Conservation (phyloP, 1,140 invertebrate species). For the Sweltsa coloradensis region DNA sequence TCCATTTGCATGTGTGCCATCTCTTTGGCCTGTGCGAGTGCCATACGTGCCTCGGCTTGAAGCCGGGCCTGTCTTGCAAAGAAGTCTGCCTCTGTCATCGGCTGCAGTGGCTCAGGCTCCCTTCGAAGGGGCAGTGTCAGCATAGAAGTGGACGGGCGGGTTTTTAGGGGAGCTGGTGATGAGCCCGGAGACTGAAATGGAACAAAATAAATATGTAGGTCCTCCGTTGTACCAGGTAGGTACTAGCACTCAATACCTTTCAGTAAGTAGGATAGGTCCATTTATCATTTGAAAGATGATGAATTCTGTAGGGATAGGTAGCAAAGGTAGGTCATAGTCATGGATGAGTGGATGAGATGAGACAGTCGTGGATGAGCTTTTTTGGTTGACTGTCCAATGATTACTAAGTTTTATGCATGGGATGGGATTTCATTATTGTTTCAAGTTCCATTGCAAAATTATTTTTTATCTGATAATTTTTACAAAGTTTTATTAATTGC, state of each 20-base stretch:
- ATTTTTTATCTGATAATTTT: too few species aligned
- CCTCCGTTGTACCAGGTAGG: background rate
- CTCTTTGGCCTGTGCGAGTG: slow-evolving; percentile 79
- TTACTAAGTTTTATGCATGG: too few species aligned
- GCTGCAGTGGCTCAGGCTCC: slow-evolving; percentile 14
- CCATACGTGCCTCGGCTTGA: slow-evolving; percentile 80
- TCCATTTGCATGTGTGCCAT: slow-evolving; percentile 91
- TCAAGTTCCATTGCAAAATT: too few species aligned
- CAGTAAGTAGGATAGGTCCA: background rate
- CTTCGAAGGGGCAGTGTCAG: slow-evolving; percentile 8
- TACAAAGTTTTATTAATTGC: too few species aligned
- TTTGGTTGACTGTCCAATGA: too few species aligned
- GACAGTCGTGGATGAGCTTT: too few species aligned
- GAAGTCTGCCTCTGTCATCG: slow-evolving; percentile 54
- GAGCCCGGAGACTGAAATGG: slow-evolving; percentile 1
- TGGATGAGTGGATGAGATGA: too few species aligned
- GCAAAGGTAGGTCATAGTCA: too few species aligned
- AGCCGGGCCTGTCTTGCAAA: slow-evolving; percentile 68
- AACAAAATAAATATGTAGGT: too few species aligned
- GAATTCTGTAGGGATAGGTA: background rate
- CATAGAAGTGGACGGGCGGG: slow-evolving; percentile 4
- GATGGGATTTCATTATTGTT: too few species aligned
- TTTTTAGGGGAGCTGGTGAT: background rate
- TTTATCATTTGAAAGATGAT: background rate
- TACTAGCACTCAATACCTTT: background rate